phyloP scores from a whole-genome alignment of 2,888 invertebrate species.

The Chrysomela aeneicollis region DNA sequence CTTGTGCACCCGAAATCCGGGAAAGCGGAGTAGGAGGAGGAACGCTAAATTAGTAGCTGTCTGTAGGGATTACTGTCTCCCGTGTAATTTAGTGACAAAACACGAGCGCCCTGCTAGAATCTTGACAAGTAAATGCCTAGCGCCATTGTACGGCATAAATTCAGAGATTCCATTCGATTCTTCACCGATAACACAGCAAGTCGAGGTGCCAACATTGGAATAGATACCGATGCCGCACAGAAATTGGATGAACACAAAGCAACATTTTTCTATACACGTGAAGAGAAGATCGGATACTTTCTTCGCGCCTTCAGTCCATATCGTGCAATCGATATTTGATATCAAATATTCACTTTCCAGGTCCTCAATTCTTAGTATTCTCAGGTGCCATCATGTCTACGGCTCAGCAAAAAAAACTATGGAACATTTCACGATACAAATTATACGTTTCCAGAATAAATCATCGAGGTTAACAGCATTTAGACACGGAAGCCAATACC shows the following conservation, averaged over 20 bases:
- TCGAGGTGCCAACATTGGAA: background rate
- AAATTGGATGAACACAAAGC: background rate
- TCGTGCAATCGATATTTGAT: background rate
- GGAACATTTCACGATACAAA: background rate
- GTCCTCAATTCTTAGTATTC: background rate
- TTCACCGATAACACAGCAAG: conserved; percentile 39
- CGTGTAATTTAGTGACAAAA: conserved; percentile 58
- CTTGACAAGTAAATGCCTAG: conserved; percentile 52
- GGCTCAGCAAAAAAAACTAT: background rate
- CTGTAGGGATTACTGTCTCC: conserved; percentile 56
- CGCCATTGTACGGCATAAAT: conserved; percentile 48
- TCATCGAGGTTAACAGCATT: background rate
- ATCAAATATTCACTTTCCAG: background rate
- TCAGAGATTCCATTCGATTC: conserved; percentile 41
- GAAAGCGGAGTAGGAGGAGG: conserved; percentile 26
- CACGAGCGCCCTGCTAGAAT: conserved; percentile 56
- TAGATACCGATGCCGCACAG: background rate
- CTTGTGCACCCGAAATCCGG: conserved; percentile 28
- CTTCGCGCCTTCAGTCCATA: background rate
- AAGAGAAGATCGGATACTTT: background rate
- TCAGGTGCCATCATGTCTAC: background rate
- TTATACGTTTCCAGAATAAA: conserved; percentile 1
- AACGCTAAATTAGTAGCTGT: conserved; percentile 56
- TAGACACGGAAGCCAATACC: background rate
- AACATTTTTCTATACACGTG: background rate